phyloP scores from a whole-genome alignment of 2,888 invertebrate species.

The Tineola bisselliella region DNA sequence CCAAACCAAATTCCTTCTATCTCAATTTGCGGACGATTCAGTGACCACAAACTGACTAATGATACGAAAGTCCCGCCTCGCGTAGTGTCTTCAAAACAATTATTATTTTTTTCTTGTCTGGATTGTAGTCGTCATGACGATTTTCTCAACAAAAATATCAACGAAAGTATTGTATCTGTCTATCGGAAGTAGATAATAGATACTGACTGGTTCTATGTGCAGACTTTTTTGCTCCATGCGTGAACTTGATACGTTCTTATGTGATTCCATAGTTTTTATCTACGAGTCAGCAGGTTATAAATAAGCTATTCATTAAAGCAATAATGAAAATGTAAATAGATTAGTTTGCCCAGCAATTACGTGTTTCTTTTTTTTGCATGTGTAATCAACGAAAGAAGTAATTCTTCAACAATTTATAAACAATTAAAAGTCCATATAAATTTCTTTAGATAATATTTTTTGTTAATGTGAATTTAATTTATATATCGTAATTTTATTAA shows the following conservation, averaged over 20 bases:
- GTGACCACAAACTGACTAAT: constrained; percentile 49
- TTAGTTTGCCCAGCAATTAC: neutral
- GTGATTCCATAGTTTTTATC: neutral
- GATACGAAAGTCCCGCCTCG: constrained; percentile 39
- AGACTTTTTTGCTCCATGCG: neutral
- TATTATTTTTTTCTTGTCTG: neutral
- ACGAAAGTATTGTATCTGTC: neutral
- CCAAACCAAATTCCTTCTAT: constrained; percentile 39
- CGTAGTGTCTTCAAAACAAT: neutral
- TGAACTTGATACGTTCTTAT: neutral
- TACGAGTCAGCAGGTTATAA: constrained; percentile 1
- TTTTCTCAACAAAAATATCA: neutral
- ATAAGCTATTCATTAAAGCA: constrained; percentile 6
- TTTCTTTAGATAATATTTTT: no score
- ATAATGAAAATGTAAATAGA: constrained; percentile 11
- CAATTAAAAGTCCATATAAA: no score
- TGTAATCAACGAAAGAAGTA: no score
- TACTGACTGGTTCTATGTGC: neutral
- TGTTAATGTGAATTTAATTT: no score
- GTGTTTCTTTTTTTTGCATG: neutral
- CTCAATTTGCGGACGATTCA: constrained; percentile 34
- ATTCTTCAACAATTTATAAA: no score
- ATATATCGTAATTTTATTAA: no score
- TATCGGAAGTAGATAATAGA: neutral
- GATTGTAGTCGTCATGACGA: neutral